Conservation (phyloP, 2,797 vertebrate species). For the Acanthiza pusilla region DNA sequence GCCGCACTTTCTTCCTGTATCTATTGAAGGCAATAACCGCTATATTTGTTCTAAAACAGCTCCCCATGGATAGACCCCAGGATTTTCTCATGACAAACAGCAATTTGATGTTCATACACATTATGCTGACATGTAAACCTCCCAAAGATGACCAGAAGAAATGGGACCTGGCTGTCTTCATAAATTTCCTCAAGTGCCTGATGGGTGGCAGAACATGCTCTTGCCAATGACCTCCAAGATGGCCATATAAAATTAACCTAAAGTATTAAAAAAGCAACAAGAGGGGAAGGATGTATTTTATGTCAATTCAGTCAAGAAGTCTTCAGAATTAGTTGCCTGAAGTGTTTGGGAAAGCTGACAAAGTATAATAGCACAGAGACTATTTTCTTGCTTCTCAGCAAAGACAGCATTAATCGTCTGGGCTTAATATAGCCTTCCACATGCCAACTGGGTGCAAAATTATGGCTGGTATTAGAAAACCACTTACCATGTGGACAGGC, state of each 20-base stretch:
- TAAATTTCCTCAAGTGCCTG: slow-evolving; percentile 20
- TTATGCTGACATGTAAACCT: not conserved
- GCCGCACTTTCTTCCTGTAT: not conserved
- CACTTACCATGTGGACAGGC: slow-evolving; percentile 46
- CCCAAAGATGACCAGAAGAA: not conserved
- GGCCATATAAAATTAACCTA: slow-evolving; percentile 42
- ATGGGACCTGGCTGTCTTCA: not conserved
- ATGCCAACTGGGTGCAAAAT: slow-evolving; percentile 63
- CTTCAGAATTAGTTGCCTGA: slow-evolving; percentile 59
- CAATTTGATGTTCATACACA: not conserved
- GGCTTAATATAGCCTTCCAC: slow-evolving; percentile 65
- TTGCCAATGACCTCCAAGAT: slow-evolving; percentile 29
- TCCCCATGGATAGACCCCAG: not conserved
- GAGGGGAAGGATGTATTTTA: slow-evolving; percentile 58
- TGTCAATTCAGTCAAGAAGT: slow-evolving; percentile 58
- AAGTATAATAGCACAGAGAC: slow-evolving; percentile 47
- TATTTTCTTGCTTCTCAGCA: slow-evolving; percentile 60
- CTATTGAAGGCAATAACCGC: not conserved
- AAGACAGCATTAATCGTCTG: slow-evolving; percentile 55
- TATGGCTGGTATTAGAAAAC: slow-evolving; percentile 62
- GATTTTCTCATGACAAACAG: not conserved
- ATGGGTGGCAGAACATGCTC: not conserved
- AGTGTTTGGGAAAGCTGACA: slow-evolving; percentile 62
- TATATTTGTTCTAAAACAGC: not conserved
- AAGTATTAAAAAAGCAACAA: slow-evolving; percentile 29